These are phyloP conservation scores for Melanotaenia boesemani DNA, from an alignment of 2,797 vertebrate genomes.

Conservation along the genomic window DNA sequence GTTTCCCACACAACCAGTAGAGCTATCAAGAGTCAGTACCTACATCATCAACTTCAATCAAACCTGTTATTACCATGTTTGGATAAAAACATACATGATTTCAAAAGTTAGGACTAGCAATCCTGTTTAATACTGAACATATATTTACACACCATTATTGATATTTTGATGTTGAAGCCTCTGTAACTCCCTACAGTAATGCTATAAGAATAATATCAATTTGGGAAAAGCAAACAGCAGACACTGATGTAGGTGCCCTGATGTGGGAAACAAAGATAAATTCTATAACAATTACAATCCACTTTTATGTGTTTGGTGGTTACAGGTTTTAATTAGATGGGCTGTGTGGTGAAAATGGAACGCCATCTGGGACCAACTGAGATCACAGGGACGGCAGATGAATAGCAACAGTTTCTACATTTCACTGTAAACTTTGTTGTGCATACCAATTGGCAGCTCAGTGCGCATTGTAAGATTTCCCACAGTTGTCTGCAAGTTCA, in stretches of 20 bases:
- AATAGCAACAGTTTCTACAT: slow-evolving; percentile 71
- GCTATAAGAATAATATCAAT: slow-evolving; percentile 1
- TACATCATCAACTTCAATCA: slow-evolving; percentile 19
- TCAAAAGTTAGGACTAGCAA: not conserved
- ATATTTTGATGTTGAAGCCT: slow-evolving; percentile 19
- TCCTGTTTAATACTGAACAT: slow-evolving; percentile 2
- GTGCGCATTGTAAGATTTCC: slow-evolving; percentile 52
- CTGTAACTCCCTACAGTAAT: slow-evolving; percentile 11
- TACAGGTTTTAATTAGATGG: slow-evolving; percentile 64
- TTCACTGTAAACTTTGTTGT: slow-evolving; percentile 62
- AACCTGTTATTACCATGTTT: slow-evolving; percentile 42
- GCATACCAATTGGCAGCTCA: slow-evolving; percentile 67
- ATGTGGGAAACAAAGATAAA: slow-evolving; percentile 17
- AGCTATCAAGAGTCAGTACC: slow-evolving; percentile 22
- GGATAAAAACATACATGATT: slow-evolving; percentile 43
- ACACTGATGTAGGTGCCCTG: slow-evolving; percentile 9
- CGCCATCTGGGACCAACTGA: slow-evolving; percentile 72
- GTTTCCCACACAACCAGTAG: slow-evolving; percentile 23
- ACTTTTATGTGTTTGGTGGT: slow-evolving; percentile 44
- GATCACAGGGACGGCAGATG: slow-evolving; percentile 72
- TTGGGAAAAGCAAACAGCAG: slow-evolving; percentile 5
- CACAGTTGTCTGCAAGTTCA: slow-evolving; percentile 45
- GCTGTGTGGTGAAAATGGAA: slow-evolving; percentile 60
- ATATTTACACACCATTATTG: slow-evolving; percentile 19
- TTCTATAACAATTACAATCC: slow-evolving; percentile 25